Evolutionary conservation across 2,113 vertebrate genomes (phyloP).

Genomic region (Chelonoidis abingdonii): DNA sequence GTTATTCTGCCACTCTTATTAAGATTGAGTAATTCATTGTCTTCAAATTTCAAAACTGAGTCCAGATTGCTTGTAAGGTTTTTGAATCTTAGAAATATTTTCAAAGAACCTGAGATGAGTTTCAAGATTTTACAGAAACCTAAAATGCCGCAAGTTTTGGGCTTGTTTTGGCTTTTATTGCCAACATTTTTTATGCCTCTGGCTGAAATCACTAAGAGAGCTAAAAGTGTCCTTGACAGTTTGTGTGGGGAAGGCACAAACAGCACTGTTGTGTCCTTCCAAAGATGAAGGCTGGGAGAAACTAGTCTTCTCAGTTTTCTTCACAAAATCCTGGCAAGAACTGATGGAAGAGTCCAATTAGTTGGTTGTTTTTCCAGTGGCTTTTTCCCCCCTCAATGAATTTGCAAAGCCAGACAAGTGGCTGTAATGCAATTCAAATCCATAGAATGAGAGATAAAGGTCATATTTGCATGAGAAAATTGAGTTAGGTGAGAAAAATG

Average conservation of each 20-base stretch:
- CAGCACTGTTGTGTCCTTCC: neutral
- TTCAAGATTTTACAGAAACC: neutral
- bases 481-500: slow-evolving; percentile 46
- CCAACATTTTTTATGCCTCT: neutral
- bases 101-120: neutral
- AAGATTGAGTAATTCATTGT: fast-evolving
- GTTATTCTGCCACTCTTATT: neutral
- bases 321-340: neutral
- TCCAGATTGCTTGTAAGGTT: neutral
- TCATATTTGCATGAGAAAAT: slow-evolving; percentile 71
- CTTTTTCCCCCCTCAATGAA: neutral
- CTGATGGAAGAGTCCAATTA: neutral
- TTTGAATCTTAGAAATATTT: neutral
- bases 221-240: neutral
- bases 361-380: neutral
- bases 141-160: neutral
- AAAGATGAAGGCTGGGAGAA: neutral
- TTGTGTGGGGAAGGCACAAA: neutral
- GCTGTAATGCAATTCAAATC: slow-evolving; percentile 55
- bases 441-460: slow-evolving; percentile 56
- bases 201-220: neutral
- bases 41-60: neutral
- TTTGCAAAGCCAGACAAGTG: slow-evolving; percentile 47
- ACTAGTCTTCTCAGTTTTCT: neutral
- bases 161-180: neutral